Conservation (phyloP, 2,113 vertebrate genomes). For the Sorex araneus region DNA sequence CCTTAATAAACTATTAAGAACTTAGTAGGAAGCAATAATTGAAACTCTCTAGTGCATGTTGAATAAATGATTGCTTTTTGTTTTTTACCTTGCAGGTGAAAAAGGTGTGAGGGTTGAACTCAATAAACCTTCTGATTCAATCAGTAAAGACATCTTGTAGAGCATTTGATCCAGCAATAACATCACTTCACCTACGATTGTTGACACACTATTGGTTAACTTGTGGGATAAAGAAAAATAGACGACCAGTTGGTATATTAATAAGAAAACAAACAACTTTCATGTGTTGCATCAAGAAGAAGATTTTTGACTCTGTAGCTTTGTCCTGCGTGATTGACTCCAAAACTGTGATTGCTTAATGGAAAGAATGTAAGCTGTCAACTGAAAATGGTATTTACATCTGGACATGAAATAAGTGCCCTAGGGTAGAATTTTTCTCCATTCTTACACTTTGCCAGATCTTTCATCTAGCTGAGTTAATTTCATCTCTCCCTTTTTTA, state of each 20-base stretch:
- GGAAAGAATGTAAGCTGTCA: constrained; percentile 87
- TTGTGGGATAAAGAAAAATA: constrained; percentile 87
- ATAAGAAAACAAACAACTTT: constrained; percentile 81
- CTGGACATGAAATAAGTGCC: constrained; percentile 89
- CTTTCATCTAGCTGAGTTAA: constrained; percentile 89
- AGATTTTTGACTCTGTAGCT: constrained; percentile 86
- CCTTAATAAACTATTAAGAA: neutral
- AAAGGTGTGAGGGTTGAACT: constrained; percentile 97
- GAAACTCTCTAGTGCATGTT: neutral
- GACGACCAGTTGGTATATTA: constrained; percentile 83
- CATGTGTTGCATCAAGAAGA: constrained; percentile 85
- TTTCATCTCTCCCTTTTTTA: constrained; percentile 90
- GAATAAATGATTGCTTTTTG: constrained; percentile 29
- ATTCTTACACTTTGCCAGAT: constrained; percentile 89
- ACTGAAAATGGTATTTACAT: constrained; percentile 85
- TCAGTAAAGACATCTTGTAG: constrained; percentile 90
- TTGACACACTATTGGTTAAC: constrained; percentile 85
- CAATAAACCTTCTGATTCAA: constrained; percentile 93
- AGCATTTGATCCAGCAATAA: constrained; percentile 85
- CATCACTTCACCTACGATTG: constrained; percentile 79
- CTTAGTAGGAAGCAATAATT: neutral
- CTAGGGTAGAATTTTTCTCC: constrained; percentile 86
- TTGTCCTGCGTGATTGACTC: constrained; percentile 87
- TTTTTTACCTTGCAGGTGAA: constrained; percentile 91
- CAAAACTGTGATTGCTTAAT: constrained; percentile 85